Conservation (phyloP, 1,140 invertebrate genomes). For the Heliconius hermathena region DNA sequence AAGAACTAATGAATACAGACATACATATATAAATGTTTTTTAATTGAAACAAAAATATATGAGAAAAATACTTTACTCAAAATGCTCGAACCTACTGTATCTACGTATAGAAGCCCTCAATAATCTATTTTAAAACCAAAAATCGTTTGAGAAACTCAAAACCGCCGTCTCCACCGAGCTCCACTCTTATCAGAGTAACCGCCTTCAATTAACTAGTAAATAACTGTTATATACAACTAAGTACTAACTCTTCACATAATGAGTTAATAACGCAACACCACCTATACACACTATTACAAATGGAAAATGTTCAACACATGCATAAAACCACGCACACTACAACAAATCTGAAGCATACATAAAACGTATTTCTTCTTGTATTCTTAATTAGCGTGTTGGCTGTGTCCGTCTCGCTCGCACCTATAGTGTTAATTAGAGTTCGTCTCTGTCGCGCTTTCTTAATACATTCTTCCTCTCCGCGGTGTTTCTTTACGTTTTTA, state of each 20-base stretch:
- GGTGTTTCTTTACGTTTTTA: slow-evolving; percentile 81
- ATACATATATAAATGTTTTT: too few species aligned
- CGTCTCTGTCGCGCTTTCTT: slow-evolving; percentile 77
- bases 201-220: slow-evolving; percentile 79
- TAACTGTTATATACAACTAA: slow-evolving; percentile 63
- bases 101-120: neutral
- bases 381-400: slow-evolving; percentile 81
- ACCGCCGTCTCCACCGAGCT: slow-evolving; percentile 60
- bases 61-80: too few species aligned
- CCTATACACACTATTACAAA: slow-evolving; percentile 61
- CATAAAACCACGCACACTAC: slow-evolving; percentile 61
- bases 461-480: slow-evolving; percentile 81
- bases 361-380: slow-evolving; percentile 81
- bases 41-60: too few species aligned
- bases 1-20: too few species aligned
- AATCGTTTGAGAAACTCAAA: slow-evolving; percentile 35
- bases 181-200: slow-evolving; percentile 70
- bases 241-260: slow-evolving; percentile 78
- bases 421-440: slow-evolving; percentile 70
- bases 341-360: slow-evolving; percentile 59
- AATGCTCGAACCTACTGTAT: too few species aligned
- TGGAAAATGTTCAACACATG: slow-evolving; percentile 68
- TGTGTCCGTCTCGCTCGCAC: slow-evolving; percentile 56
- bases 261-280: slow-evolving; percentile 80
- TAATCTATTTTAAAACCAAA: slow-evolving; percentile 24